Base-by-base conservation (phyloP, 2,113 vertebrate species). In the Sander vitreus region DNA sequence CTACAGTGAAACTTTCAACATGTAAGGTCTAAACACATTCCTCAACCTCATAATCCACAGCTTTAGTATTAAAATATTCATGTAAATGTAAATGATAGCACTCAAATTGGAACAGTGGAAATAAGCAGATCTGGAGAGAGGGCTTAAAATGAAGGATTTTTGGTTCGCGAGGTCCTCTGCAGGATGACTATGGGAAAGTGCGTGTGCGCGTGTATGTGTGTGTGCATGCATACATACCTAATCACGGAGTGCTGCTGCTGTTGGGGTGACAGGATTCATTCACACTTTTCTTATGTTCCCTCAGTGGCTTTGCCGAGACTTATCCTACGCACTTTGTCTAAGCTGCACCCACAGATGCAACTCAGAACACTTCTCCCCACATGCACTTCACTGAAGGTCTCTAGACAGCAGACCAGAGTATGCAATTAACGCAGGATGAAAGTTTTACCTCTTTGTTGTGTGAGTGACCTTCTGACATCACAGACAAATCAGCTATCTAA, bases 261-360 rank as follows among this genome's bases (percentile, higher is more conserved):
- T 51, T 39, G 51, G 58, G 85, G 76, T 85, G 86, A 50, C 51
- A 21, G 58, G 33, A 60, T 80, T 51, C 30, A 10, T 62, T 66
- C 78, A 51, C 69, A 63, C 75, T 68, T 80, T 45, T 71, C 78
- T 79, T 36, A 60, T 55, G 81, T 76, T 88, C 78, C 70, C 75
- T 82, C 65, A 5, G 85, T 85, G 81, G 81, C 76, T 88, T 91
- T 66, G 57, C 43, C 16, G 3, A 80, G 86, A 84, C 74, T 80
- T 78, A 45, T 75, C 85, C 76, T 45, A 65, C 36, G 73, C 87
- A 93, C 91, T 91, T 91, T 90, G 88, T 88, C 75, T 74, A 59
- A 85, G 80, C 83, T 80, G 84, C 87, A 74, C 74, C 66, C 65
- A 73, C 63, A 84, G 75, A 78, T 19, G 21, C 57, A 71, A 51